Conservation (phyloP, 2,113 vertebrate species). For the Serinus canaria region DNA sequence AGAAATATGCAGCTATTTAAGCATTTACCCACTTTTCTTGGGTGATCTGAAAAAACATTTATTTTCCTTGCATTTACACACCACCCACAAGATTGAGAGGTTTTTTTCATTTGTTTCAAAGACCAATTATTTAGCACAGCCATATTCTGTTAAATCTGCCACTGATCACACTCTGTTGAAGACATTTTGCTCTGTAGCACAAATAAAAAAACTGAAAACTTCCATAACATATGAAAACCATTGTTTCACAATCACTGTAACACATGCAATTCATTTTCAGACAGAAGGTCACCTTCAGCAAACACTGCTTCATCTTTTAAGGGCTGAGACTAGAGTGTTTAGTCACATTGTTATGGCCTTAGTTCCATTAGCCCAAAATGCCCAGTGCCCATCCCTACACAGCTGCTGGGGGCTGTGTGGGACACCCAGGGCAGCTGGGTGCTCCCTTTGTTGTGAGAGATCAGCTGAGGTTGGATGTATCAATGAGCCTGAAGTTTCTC, state of each 20-base stretch:
- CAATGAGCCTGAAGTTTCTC: background rate
- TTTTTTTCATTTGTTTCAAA: too few species aligned
- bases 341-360: background rate
- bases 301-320: background rate
- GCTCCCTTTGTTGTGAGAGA: background rate
- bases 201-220: background rate
- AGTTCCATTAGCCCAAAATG: background rate
- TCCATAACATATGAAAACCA: background rate
- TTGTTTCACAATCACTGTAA: background rate
- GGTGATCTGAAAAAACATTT: background rate
- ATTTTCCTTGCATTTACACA: background rate
- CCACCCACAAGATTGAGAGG: background rate
- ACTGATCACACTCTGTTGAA: background rate
- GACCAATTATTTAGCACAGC: background rate
- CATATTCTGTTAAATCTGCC: background rate
- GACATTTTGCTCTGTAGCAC: background rate
- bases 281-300: background rate
- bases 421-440: background rate
- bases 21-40: background rate
- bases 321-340: background rate
- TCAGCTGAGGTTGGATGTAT: background rate
- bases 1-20: background rate
- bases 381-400: too few species aligned
- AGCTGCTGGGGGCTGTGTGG: accelerated
- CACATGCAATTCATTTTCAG: background rate